Conservation (phyloP, 2,888 invertebrate genomes). For the Oscheius sp. region DNA sequence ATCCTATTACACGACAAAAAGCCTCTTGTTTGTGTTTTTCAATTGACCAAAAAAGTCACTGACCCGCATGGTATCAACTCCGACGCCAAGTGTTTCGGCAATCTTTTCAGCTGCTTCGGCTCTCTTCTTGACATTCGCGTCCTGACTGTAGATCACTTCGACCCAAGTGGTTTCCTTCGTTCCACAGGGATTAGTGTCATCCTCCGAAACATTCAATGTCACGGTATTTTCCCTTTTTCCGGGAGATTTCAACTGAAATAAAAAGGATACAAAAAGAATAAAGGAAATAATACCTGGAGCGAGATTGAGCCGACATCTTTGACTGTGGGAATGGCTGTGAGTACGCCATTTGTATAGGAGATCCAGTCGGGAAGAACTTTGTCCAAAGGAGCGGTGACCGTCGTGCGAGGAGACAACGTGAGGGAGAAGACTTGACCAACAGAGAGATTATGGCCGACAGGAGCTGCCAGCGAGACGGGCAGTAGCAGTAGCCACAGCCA, state of each 20-base stretch:
- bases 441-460: conserved; percentile 35
- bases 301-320: conserved; percentile 80
- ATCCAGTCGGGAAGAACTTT: conserved; percentile 73
- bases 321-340: conserved; percentile 62
- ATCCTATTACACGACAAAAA: neutral
- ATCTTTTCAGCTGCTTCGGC: conserved; percentile 39
- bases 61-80: conserved; percentile 16
- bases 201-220: conserved; percentile 44
- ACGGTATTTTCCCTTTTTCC: neutral
- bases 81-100: conserved; percentile 32
- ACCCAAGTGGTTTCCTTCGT: conserved; percentile 54
- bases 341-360: conserved; percentile 38
- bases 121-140: conserved; percentile 40
- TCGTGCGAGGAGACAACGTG: neutral
- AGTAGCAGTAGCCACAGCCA: conserved; percentile 23
- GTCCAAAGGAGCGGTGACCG: conserved; percentile 35
- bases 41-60: neutral
- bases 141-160: conserved; percentile 45
- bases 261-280: neutral
- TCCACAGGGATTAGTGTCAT: conserved; percentile 48
- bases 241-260: conserved; percentile 14
- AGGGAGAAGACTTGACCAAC: conserved; percentile 41
- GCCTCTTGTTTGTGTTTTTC: too few species aligned
- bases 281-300: conserved; percentile 68
- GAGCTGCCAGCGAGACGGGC: conserved; percentile 30